Conservation (phyloP, 2,888 invertebrate genomes). For the Chouioia cunea region DNA sequence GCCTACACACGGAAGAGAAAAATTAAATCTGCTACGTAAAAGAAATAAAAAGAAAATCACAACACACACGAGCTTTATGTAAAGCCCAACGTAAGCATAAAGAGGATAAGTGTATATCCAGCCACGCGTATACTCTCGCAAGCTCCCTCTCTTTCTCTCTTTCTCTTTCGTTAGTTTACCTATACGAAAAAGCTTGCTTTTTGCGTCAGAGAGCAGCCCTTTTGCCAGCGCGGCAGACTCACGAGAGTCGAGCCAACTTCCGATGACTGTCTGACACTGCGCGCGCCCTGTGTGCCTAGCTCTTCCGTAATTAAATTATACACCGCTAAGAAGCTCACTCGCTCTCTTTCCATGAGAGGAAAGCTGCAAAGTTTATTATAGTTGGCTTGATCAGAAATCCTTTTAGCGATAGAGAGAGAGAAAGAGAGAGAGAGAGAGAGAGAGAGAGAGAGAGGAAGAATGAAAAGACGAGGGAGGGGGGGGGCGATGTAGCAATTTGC, state of each 20-base stretch:
- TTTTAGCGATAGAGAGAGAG: constrained; percentile 28
- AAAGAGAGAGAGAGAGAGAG: too few relatives aligned
- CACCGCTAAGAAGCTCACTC: neutral
- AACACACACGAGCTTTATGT: constrained; percentile 26
- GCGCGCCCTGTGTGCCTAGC: neutral
- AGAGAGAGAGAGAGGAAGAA: too few relatives aligned
- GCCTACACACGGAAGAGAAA: constrained; percentile 2
- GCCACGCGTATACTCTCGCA: constrained; percentile 2
- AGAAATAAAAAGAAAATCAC: neutral
- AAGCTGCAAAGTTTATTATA: constrained; percentile 29
- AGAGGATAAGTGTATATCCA: constrained; percentile 35
- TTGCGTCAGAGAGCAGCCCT: neutral
- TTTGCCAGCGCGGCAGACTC: neutral
- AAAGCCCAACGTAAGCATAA: constrained; percentile 32
- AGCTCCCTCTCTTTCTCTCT: constrained; percentile 43
- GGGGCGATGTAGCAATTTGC: neutral
- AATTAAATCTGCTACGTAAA: neutral
- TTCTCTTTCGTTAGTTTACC: constrained; percentile 35
- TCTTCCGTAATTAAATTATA: constrained; percentile 38
- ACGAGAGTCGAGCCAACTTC: constrained; percentile 9
- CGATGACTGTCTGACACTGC: constrained; percentile 17
- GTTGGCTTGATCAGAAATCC: constrained; percentile 25
- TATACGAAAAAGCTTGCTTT: constrained; percentile 23
- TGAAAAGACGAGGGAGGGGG: too few relatives aligned
- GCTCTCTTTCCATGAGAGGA: neutral